phyloP scores from a whole-genome alignment of 2,888 invertebrate genomes.

The Ganaspis brasiliensis region DNA sequence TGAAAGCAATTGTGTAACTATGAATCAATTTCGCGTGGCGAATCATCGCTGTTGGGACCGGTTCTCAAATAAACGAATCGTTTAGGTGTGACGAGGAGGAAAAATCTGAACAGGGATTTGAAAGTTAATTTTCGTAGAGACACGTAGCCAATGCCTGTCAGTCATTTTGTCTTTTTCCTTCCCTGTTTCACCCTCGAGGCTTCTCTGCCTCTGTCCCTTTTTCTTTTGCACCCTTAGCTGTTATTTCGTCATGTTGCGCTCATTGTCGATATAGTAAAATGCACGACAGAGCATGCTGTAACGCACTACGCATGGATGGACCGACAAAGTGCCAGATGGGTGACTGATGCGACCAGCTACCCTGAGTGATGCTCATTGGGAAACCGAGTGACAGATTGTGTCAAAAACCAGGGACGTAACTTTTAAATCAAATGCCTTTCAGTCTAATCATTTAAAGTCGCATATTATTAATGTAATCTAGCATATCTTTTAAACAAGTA shows the following conservation, averaged over 20 bases:
- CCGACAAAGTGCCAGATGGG: slow-evolving; percentile 79
- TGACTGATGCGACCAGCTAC: slow-evolving; percentile 78
- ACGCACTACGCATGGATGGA: slow-evolving; percentile 77
- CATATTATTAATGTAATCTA: no score
- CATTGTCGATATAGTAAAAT: slow-evolving; percentile 78
- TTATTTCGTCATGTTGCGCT: slow-evolving; percentile 77
- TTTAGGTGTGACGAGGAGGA: slow-evolving; percentile 65
- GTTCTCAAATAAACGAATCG: slow-evolving; percentile 64
- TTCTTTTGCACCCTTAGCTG: slow-evolving; percentile 73
- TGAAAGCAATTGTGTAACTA: slow-evolving; percentile 16
- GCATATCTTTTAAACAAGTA: no score
- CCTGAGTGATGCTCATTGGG: slow-evolving; percentile 51
- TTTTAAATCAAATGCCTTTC: slow-evolving; percentile 4
- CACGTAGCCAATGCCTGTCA: slow-evolving; percentile 69
- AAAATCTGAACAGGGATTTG: slow-evolving; percentile 65
- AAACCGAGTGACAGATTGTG: slow-evolving; percentile 66
- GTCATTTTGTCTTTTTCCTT: slow-evolving; percentile 47
- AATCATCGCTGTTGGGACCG: slow-evolving; percentile 18
- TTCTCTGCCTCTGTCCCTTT: slow-evolving; percentile 59
- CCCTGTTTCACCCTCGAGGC: slow-evolving; percentile 51
- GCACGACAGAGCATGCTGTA: slow-evolving; percentile 73
- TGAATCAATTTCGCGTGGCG: slow-evolving; percentile 19
- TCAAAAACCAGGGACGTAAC: slow-evolving; percentile 40
- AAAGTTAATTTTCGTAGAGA: slow-evolving; percentile 71
- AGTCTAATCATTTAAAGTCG: no score